Evolutionary conservation across 2,113 vertebrate genomes (phyloP).

Genomic region (Elaphurus davidianus): DNA sequence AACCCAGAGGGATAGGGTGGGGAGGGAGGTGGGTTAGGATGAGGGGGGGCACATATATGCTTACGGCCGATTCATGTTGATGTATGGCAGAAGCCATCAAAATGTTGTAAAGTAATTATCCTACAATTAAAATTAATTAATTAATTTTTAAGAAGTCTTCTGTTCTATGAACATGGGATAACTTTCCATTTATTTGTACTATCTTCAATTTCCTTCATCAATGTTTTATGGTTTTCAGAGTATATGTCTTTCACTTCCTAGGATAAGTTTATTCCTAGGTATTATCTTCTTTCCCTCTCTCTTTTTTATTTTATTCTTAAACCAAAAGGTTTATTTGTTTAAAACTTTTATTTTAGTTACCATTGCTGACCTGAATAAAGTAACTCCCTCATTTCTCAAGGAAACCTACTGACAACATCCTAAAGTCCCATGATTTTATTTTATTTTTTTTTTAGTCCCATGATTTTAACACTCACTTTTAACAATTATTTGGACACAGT

Average conservation of each 20-base stretch:
- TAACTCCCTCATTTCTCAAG: not conserved
- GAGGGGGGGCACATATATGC: not conserved
- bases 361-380: not conserved
- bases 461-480: not conserved
- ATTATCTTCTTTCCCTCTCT: not conserved
- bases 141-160: not conserved
- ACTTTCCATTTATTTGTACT: not conserved
- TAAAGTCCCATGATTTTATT: not conserved
- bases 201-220: not conserved
- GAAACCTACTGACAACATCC: not conserved
- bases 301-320: not conserved
- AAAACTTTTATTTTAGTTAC: not conserved
- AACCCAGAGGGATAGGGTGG: not conserved
- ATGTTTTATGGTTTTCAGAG: not conserved
- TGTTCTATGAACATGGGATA: not conserved
- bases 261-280: not conserved
- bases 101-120: not conserved
- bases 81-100: not conserved
- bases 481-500: not conserved
- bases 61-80: not conserved
- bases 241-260: not conserved
- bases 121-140: not conserved
- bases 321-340: not conserved
- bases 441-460: too few species aligned
- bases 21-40: not conserved